Conservation (phyloP, 2,797 vertebrate species). For the Cynodonichthys magdalenae region DNA sequence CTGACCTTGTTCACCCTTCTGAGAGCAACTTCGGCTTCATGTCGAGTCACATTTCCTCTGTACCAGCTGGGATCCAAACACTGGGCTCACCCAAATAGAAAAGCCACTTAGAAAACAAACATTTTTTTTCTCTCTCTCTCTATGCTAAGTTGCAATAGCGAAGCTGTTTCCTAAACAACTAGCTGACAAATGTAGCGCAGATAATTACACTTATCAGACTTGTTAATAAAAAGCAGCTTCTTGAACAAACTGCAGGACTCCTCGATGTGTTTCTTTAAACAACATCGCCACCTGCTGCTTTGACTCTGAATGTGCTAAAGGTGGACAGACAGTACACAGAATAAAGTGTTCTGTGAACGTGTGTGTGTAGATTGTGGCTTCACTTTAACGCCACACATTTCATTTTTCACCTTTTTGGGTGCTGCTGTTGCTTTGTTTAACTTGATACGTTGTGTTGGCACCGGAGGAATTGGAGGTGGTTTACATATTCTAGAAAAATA, state of each 20-base stretch:
- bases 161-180: neutral
- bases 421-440: neutral
- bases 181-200: neutral
- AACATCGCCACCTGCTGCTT: conserved; percentile 65
- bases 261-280: conserved; percentile 27
- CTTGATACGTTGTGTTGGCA: neutral
- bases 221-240: conserved; percentile 23
- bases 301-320: neutral
- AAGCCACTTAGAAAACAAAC: neutral
- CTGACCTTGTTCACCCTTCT: conserved; percentile 86
- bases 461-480: neutral
- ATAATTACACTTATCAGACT: neutral
- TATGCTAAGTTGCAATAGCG: neutral
- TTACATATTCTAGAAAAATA: conserved; percentile 1
- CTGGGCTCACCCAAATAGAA: conserved; percentile 43
- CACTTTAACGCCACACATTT: neutral
- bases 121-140: neutral
- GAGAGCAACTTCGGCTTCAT: conserved; percentile 84
- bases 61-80: conserved; percentile 83
- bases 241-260: neutral
- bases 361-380: neutral
- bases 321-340: neutral
- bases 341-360: neutral
- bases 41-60: conserved; percentile 78
- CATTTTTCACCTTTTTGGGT: conserved; percentile 17